Conservation (phyloP, 2,888 invertebrate genomes). For the Pachydiplax longipennis region DNA sequence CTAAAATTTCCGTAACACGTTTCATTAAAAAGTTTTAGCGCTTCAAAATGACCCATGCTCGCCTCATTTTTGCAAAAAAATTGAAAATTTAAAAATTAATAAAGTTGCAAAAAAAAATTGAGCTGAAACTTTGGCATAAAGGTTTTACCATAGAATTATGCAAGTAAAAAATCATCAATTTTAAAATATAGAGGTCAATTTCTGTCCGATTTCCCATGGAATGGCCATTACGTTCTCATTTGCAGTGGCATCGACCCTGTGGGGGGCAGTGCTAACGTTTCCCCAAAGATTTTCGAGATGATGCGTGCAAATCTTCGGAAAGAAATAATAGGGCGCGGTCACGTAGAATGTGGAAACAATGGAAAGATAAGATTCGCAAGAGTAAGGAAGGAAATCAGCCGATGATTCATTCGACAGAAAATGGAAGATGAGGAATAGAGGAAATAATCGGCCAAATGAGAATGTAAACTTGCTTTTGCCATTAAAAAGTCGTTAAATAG, state of each 20-base stretch:
- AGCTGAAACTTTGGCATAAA: no score
- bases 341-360: not conserved
- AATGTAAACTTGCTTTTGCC: not conserved
- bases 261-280: not conserved
- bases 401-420: not conserved
- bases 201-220: no score
- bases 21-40: no score
- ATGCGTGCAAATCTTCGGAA: not conserved
- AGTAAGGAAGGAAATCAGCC: not conserved
- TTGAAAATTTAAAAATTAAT: no score
- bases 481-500: not conserved
- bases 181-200: no score
- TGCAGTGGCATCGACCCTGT: not conserved
- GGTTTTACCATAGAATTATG: no score
- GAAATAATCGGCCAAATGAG: not conserved
- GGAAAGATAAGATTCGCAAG: not conserved
- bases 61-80: no score
- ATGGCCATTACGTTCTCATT: no score
- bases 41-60: no score
- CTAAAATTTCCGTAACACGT: no score
- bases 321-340: not conserved
- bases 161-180: no score
- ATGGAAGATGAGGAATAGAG: not conserved
- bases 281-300: not conserved
- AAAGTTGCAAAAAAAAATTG: no score